Evolutionary conservation across 1,140 invertebrate species (phyloP), one percentile per base, ranked within the genome.

Genomic region (Microvelia longipes): DNA sequence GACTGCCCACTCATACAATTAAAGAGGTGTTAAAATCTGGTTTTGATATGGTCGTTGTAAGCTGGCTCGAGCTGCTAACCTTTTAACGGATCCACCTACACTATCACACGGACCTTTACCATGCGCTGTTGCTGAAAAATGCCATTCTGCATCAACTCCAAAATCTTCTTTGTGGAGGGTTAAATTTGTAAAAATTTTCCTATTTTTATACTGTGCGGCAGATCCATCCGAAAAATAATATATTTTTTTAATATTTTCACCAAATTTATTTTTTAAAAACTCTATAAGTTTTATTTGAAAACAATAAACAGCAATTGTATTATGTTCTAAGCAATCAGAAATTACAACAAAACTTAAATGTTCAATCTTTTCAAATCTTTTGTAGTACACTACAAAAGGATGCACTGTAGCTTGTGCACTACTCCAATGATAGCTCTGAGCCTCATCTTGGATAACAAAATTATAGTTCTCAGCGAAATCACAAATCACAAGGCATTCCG

Each of bases 91-190:
- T 25, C 75, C 76, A 19, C 75, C 75, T 30, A 76, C 66, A 24
- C 75, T 73, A 68, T 76, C 75, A 71, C 75, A 74, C 11, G 73
- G 73, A n/a, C 72, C 69, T 60, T 73, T 77, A 73, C 71, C 73
- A 72, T 75, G 74, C n/a, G 61, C 71, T 71, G 73, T 75, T 68
- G 75, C 76, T 66, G 71, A 76, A 72, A 75, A 75, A 67, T 77
- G 70, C 74, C 74, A 75, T 25, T 73, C 71, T n/a, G 68, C 73
- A 64, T 71, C 24, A n/a, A 73, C 50, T 15, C 27, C 35, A 66
- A 71, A 74, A 30, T 71, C 69, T 28, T 66, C 35, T 0, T 68
- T 19, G 19, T 50, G 35, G 19, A 50, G 19, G 35, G 5, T 11
- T 5, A 50, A 19, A 19, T 50, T 50, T 50, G 19, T 50, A 50